Evolutionary conservation across 2,797 vertebrate genomes (phyloP).

Genomic region (Amblyraja radiata): DNA sequence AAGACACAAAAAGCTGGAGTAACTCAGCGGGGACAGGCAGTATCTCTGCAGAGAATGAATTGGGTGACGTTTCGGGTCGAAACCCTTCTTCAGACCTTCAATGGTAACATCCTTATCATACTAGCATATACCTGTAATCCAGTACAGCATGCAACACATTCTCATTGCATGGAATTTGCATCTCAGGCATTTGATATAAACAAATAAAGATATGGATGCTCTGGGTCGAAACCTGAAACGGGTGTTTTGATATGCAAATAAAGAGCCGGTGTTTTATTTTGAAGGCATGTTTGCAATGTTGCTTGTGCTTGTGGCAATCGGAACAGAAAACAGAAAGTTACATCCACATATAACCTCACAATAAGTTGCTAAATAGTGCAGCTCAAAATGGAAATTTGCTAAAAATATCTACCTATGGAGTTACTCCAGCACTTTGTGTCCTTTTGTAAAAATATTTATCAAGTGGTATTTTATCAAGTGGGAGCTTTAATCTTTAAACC

Average conservation of each 20-base stretch:
- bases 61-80: too few species aligned
- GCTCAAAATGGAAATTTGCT: background rate
- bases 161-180: background rate
- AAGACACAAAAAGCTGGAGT: too few species aligned
- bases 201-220: background rate
- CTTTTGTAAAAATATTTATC: too few species aligned
- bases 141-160: background rate
- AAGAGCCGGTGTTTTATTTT: background rate
- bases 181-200: background rate
- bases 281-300: background rate
- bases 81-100: background rate
- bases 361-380: background rate
- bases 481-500: background rate
- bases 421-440: too few species aligned
- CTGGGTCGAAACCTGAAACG: background rate
- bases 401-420: background rate
- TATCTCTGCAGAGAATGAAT: too few species aligned
- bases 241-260: background rate
- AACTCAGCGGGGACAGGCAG: too few species aligned
- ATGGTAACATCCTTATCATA: background rate
- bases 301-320: too few species aligned
- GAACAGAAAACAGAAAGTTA: background rate
- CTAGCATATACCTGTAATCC: background rate
- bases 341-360: background rate
- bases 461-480: background rate